Base-by-base conservation (phyloP, 2,888 invertebrate genomes). In the Empis stercorea region DNA sequence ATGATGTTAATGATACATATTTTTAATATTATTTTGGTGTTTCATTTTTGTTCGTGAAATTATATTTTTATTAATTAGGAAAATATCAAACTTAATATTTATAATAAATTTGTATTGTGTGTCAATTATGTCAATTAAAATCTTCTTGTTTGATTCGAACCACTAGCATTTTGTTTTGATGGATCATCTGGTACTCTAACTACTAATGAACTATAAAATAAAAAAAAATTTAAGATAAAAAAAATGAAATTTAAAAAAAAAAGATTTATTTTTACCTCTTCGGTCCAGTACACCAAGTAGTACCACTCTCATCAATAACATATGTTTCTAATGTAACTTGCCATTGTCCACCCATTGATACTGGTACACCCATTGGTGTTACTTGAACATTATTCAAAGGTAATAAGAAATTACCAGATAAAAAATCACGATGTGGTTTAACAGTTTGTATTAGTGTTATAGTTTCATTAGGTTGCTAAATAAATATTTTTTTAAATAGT, bases 221-320 rank as follows among this genome's bases (percentile, higher is more conserved):
- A 42, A 38, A 44, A 43, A 30, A 14, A 34, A 14, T 10, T 42
- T 42, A n/a, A 27, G 14, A 2, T 16, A n/a, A n/a, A n/a, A n/a
- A 45, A 17, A 1, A 2, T 20, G n/a, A 15, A 37, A 5, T 20
- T 20, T 13, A 17, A 44, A n/a, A 34, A 13, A 10, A 16, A 42
- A 42, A 27, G 40, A 39, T 11, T 2, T 39, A 2, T n/a, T 27
- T 71, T 4, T 79, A 77, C 13, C 83, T 83, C 58, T 83, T 77
- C 0, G 92, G 91, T 0, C 93, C 93, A 0, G 92, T 93, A 61
- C 85, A 86, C 94, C 95, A 95, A 6, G 84, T 76, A 48, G 83
- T 81, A 1, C 87, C 89, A 52, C 77, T 74, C 54, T 85, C 82
- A 65, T 95, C 94, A 2, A 92, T 77, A 46, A 93, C 81, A 52